Evolutionary conservation across 2,888 invertebrate species (phyloP).

Genomic region (Choristoneura rosaceana): DNA sequence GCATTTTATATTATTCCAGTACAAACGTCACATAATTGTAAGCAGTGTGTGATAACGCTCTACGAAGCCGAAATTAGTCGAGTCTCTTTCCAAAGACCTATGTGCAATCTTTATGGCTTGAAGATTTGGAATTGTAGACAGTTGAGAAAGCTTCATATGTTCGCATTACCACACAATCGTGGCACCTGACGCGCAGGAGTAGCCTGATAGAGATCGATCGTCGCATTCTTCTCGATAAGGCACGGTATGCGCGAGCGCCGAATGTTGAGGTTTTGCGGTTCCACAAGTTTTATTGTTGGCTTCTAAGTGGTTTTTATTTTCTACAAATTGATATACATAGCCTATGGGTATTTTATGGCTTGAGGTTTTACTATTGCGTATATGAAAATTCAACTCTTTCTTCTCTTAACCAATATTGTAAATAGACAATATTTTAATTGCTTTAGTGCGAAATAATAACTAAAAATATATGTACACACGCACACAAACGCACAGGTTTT

Average conservation of each 20-base stretch:
- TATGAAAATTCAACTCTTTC: too few species aligned
- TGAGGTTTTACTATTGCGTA: background rate
- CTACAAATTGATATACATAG: background rate
- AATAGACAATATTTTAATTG: too few species aligned
- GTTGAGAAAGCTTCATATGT: constrained; percentile 14
- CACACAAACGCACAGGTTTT: too few species aligned
- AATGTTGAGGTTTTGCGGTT: constrained; percentile 12
- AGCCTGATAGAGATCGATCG: constrained; percentile 35
- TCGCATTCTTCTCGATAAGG: constrained; percentile 39
- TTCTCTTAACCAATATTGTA: too few species aligned
- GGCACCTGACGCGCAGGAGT: constrained; percentile 22
- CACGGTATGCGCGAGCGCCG: constrained; percentile 16
- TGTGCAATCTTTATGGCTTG: too few species aligned
- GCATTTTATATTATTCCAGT: too few species aligned
- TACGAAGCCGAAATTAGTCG: too few species aligned
- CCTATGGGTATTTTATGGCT: background rate
- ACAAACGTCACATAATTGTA: too few species aligned
- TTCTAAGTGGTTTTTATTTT: background rate
- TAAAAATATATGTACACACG: too few species aligned
- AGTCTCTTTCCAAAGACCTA: too few species aligned
- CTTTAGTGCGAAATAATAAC: too few species aligned
- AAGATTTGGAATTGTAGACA: background rate
- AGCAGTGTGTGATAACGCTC: too few species aligned
- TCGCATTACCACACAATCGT: constrained; percentile 40
- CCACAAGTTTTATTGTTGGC: background rate